A percentile compares a stretch with the other conserved stretches of the same genome.
Evolutionary conservation across 2,797 vertebrate genomes (phyloP).

Genomic region (Cyclopterus lumpus): DNA sequence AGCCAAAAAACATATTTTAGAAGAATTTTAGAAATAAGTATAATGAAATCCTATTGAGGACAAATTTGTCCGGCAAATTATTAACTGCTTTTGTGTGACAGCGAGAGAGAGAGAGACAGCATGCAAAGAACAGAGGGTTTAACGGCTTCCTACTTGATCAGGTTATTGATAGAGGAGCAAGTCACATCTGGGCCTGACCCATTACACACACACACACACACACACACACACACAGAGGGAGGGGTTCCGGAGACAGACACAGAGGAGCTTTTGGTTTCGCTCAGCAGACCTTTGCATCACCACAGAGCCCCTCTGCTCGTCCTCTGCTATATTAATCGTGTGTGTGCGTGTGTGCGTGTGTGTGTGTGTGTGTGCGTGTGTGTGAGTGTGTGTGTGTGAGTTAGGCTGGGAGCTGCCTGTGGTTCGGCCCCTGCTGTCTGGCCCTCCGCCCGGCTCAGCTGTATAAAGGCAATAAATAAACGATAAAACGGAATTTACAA

Average conservation of each 20-base stretch:
- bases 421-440: constrained; percentile 38
- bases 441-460: constrained; percentile 36
- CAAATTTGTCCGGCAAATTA: background rate
- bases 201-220: constrained; percentile 49
- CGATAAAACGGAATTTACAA: constrained; percentile 55
- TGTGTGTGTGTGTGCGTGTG: constrained; percentile 18
- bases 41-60: background rate
- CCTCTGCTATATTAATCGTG: constrained; percentile 50
- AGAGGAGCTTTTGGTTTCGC: constrained; percentile 24
- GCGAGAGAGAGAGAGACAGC: constrained; percentile 2
- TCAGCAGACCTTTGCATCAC: constrained; percentile 32
- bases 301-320: constrained; percentile 18
- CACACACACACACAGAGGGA: background rate
- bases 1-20: too few species aligned
- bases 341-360: background rate
- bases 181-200: constrained; percentile 72
- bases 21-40: background rate
- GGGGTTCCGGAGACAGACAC: background rate
- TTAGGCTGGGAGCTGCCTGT: constrained; percentile 39
- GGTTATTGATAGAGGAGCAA: constrained; percentile 62
- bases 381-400: constrained; percentile 20
- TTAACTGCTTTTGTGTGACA: background rate
- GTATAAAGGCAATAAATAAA: constrained; percentile 56
- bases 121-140: constrained; percentile 27
- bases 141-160: constrained; percentile 51